phyloP scores from a whole-genome alignment of 2,113 vertebrate species.

The Melanerpes formicivorus region DNA sequence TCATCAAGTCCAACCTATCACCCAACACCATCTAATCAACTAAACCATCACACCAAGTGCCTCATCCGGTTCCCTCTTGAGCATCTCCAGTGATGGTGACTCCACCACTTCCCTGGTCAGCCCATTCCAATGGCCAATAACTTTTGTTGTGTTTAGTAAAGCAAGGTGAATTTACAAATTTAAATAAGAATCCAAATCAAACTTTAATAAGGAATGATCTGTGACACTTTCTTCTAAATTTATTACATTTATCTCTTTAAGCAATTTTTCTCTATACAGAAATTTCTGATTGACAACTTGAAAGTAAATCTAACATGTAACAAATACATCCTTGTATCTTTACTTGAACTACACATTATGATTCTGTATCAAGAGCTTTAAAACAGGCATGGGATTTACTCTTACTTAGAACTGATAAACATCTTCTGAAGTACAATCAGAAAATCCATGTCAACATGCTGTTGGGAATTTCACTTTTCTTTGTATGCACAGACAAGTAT shows the following conservation, averaged over 20 bases:
- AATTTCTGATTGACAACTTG: background rate
- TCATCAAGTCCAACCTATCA: too few relatives aligned
- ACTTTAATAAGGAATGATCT: background rate
- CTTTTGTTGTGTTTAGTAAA: constrained; percentile 33
- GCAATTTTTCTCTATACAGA: background rate
- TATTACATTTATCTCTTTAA: background rate
- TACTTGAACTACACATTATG: background rate
- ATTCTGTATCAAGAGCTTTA: background rate
- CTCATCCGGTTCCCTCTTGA: too few relatives aligned
- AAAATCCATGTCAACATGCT: background rate
- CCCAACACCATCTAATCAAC: too few relatives aligned
- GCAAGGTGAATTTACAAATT: constrained; percentile 3
- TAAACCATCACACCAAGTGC: too few relatives aligned
- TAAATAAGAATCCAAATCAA: background rate
- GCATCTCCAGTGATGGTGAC: too few relatives aligned
- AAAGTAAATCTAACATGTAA: background rate
- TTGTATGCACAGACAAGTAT: background rate
- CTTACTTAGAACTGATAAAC: background rate
- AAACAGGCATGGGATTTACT: background rate
- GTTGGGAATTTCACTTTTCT: background rate
- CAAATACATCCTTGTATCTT: background rate
- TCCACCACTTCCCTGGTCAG: too few relatives aligned
- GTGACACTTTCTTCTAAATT: background rate
- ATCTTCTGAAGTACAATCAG: background rate
- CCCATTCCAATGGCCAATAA: too few relatives aligned